Base-by-base conservation (phyloP, 1,140 invertebrate species). In the Drosophila novamexicana region DNA sequence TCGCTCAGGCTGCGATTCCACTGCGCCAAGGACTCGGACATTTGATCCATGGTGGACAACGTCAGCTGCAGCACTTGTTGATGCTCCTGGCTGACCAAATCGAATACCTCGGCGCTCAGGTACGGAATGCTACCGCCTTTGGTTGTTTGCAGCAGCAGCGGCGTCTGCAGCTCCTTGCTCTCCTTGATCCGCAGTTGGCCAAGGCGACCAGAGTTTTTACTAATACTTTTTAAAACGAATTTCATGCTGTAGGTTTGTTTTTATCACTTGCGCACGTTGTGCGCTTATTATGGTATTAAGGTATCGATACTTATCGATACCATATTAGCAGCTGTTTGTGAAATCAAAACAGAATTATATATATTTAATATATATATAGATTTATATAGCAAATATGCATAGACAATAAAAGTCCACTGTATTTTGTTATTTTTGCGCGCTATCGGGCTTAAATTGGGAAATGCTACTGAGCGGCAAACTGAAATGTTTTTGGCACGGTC, bases 41-140 rank as follows among this genome's bases (percentile, higher is more conserved):
- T 95, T 50, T 92, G 91, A 62, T 94, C 82, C 39, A 94, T 94
- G 10, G 93, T 94, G 5, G 94, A 92, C 12, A 96, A 74, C 1
- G 95, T 94, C 22, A 95, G 92, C 63, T 94, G 93, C 16, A 96
- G 77, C 7, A 94, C 79, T 32, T 94, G 93, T 53, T 90, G 86
- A 18, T 94, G 93, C 44, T 90, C 83, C n/a, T 94, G 72, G 29
- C 61, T 70, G 59, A 95, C 78, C 59, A 93, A 91, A 82, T 95
- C 93, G n/a, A 95, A 93, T 0, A 95, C 94, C 92, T 96, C 95
- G 59, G 94, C 93, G 1, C 94, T 95, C 8, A 96, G 91, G 89
- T 95, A 94, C 1, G 95, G 95, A 61, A 95, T 93, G 75, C 94
- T 94, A 8, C 95, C 95, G 61, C 93, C 93, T 94, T 95, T 88